Evolutionary conservation across 2,888 invertebrate genomes (phyloP).

Genomic region (Drosophila paramelanica): DNA sequence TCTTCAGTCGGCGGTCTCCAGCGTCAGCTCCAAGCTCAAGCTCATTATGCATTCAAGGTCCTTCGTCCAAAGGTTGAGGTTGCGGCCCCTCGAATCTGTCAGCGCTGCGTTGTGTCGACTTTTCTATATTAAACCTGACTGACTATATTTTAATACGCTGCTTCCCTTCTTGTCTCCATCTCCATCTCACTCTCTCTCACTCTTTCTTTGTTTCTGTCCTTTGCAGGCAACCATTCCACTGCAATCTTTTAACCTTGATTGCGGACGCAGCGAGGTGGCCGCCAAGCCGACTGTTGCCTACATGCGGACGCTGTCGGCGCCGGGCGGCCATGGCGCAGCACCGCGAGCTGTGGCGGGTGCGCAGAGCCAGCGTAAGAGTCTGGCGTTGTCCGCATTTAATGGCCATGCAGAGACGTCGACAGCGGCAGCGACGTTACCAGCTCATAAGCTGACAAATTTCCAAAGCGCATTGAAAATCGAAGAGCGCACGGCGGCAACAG

Average conservation of each 20-base stretch:
- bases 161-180: conserved; percentile 14
- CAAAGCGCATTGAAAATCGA: conserved; percentile 83
- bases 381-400: conserved; percentile 57
- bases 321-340: conserved; percentile 59
- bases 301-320: conserved; percentile 83
- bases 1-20: conserved; percentile 12
- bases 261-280: conserved; percentile 76
- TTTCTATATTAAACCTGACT: conserved; percentile 78
- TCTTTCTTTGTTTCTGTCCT: conserved; percentile 12
- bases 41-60: conserved; percentile 84
- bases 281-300: conserved; percentile 78
- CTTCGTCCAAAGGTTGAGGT: conserved; percentile 66
- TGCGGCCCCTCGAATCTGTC: conserved; percentile 71
- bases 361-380: conserved; percentile 69
- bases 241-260: conserved; percentile 85
- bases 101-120: conserved; percentile 61
- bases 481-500: conserved; percentile 66
- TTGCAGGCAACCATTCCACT: conserved; percentile 85
- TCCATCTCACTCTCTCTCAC: conserved; percentile 12
- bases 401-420: conserved; percentile 53
- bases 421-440: conserved; percentile 44
- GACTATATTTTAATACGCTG: conserved; percentile 58
- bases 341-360: conserved; percentile 43
- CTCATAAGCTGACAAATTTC: conserved; percentile 82
- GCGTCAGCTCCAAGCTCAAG: conserved; percentile 26